phyloP scores from a whole-genome alignment of 2,888 invertebrate genomes.

The Volucella inanis region DNA sequence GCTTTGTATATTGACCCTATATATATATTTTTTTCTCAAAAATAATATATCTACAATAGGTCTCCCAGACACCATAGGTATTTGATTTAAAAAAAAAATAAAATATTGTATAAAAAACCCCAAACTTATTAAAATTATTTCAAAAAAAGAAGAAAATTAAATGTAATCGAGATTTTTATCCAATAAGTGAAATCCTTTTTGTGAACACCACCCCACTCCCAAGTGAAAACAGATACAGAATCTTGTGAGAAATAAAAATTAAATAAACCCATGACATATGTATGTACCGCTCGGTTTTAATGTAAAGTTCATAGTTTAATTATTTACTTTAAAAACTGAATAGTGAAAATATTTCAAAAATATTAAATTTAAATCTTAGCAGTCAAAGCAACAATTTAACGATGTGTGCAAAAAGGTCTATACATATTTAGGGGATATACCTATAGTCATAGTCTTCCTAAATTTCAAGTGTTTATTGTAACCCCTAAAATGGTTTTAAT shows the following conservation, averaged over 20 bases:
- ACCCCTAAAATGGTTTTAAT: conserved; percentile 55
- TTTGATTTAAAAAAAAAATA: conserved; percentile 14
- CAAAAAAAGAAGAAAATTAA: conserved; percentile 27
- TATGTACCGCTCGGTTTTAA: conserved; percentile 60
- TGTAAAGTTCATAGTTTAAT: not conserved
- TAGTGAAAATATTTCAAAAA: conserved; percentile 40
- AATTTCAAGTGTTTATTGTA: conserved; percentile 31
- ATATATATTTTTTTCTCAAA: conserved; percentile 16
- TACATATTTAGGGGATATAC: conserved; percentile 19
- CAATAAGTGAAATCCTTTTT: conserved; percentile 59
- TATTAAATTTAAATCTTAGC: conserved; percentile 8
- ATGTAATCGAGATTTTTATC: not conserved
- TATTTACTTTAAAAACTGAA: conserved; percentile 26
- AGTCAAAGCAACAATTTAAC: not conserved
- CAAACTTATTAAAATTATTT: not conserved
- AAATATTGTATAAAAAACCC: conserved; percentile 7
- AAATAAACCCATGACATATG: conserved; percentile 64
- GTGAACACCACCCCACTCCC: conserved; percentile 59
- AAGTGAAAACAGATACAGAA: conserved; percentile 71
- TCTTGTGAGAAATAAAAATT: conserved; percentile 57
- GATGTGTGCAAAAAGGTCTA: not conserved
- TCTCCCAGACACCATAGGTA: not conserved
- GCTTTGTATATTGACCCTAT: conserved; percentile 49
- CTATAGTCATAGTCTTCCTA: conserved; percentile 11
- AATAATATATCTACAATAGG: conserved; percentile 5